These are phyloP conservation scores for Osmerus eperlanus DNA, from an alignment of 2,113 vertebrate genomes.

Conservation along the genomic window DNA sequence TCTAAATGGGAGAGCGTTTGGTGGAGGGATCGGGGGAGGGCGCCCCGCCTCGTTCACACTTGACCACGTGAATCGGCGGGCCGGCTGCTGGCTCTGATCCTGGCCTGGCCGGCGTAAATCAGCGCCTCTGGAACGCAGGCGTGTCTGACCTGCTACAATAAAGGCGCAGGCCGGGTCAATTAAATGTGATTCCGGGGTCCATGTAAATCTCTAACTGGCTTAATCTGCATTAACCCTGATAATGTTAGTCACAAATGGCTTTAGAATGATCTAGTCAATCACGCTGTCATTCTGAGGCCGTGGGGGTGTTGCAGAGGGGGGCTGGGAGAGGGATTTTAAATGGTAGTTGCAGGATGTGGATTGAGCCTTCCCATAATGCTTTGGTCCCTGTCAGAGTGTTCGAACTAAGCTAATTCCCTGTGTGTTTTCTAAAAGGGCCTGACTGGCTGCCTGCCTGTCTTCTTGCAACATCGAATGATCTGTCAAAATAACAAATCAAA, in stretches of 20 bases:
- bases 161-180: slow-evolving; percentile 44
- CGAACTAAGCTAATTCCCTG: not conserved
- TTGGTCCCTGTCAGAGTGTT: not conserved
- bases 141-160: slow-evolving; percentile 4
- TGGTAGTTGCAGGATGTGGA: no score
- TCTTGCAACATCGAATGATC: not conserved
- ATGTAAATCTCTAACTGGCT: slow-evolving; percentile 63
- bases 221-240: slow-evolving; percentile 60
- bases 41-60: slow-evolving; percentile 62
- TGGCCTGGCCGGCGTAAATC: slow-evolving; percentile 56
- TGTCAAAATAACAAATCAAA: not conserved
- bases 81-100: slow-evolving; percentile 54
- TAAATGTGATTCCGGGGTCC: slow-evolving; percentile 47
- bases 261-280: slow-evolving; percentile 59
- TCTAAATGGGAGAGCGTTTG: slow-evolving; percentile 64
- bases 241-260: slow-evolving; percentile 58
- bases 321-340: slow-evolving; percentile 12
- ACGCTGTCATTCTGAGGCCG: slow-evolving; percentile 39
- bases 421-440: not conserved
- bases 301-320: not conserved
- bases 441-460: not conserved
- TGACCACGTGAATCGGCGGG: slow-evolving; percentile 66
- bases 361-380: not conserved
- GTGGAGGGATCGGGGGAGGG: slow-evolving; percentile 58
- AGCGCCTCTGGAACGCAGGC: slow-evolving; percentile 48